These are phyloP conservation scores for Phengaris arion DNA, from an alignment of 2,888 invertebrate genomes.

Conservation along the genomic window DNA sequence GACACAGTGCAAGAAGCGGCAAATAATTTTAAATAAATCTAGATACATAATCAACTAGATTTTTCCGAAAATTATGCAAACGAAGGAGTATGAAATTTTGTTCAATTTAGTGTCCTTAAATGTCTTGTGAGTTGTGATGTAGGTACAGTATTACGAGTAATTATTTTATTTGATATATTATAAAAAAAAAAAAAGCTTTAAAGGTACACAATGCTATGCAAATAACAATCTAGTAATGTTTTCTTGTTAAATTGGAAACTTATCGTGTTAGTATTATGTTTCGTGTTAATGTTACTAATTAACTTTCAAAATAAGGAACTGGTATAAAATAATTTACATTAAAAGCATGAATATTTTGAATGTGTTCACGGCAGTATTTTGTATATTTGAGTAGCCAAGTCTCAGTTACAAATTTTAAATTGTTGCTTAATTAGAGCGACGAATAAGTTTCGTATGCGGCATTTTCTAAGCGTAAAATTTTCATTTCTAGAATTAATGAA, in stretches of 20 bases:
- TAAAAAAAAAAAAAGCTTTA: too few species aligned
- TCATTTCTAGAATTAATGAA: neutral
- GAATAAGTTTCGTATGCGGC: neutral
- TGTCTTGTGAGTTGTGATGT: too few species aligned
- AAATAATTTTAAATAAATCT: too few species aligned
- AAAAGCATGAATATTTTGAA: conserved; percentile 1
- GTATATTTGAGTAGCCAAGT: neutral
- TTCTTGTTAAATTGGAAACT: conserved; percentile 11
- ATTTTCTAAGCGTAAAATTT: conserved; percentile 18
- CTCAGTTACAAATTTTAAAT: conserved; percentile 13
- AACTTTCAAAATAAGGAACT: neutral
- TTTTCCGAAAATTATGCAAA: too few species aligned
- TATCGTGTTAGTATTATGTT: conserved; percentile 13
- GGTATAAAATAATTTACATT: conserved; percentile 14
- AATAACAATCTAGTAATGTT: conserved; percentile 10
- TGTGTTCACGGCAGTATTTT: neutral
- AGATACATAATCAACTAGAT: too few species aligned
- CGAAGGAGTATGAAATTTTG: too few species aligned
- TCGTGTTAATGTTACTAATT: conserved; percentile 19
- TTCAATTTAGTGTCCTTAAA: too few species aligned
- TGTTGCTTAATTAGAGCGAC: conserved; percentile 7
- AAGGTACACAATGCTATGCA: neutral
- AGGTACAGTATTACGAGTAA: too few species aligned
- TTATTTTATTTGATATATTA: too few species aligned
- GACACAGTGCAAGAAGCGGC: too few species aligned